Conservation (phyloP, 1,140 invertebrate genomes). For the Lepidurus couesii region DNA sequence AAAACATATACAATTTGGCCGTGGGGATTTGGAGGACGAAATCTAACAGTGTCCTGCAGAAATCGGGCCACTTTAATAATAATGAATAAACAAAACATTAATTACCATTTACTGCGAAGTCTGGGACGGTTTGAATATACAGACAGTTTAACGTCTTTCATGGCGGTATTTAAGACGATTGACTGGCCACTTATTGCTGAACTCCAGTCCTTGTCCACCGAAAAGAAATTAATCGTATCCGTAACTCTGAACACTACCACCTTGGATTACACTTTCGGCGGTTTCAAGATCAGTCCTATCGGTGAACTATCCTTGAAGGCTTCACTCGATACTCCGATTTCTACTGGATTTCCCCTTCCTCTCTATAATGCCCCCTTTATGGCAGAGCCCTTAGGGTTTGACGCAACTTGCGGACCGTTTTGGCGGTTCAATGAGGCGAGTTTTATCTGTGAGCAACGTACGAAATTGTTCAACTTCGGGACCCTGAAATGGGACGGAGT, state of each 20-base stretch:
- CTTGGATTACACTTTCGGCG: not conserved
- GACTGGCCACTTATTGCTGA: not conserved
- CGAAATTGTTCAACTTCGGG: not conserved
- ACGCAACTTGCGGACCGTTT: not conserved
- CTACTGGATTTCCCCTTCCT: not conserved
- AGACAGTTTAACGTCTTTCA: not conserved
- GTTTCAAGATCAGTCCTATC: not conserved
- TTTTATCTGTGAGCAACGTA: not conserved
- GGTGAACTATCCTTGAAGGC: not conserved
- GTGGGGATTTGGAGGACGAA: not conserved
- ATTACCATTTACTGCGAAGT: no score
- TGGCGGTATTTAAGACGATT: not conserved
- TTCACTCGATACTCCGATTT: not conserved
- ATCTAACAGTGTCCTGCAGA: no score
- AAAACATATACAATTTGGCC: not conserved
- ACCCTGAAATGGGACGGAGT: not conserved
- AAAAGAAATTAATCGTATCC: not conserved
- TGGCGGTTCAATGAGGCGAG: not conserved
- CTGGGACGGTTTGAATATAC: not conserved
- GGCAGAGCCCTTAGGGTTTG: not conserved
- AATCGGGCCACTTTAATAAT: not conserved
- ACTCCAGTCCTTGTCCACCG: not conserved
- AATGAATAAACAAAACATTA: no score
- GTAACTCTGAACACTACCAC: not conserved
- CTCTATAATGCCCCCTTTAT: not conserved